Conservation (phyloP, 2,113 vertebrate species). For the Guaruba guarouba region DNA sequence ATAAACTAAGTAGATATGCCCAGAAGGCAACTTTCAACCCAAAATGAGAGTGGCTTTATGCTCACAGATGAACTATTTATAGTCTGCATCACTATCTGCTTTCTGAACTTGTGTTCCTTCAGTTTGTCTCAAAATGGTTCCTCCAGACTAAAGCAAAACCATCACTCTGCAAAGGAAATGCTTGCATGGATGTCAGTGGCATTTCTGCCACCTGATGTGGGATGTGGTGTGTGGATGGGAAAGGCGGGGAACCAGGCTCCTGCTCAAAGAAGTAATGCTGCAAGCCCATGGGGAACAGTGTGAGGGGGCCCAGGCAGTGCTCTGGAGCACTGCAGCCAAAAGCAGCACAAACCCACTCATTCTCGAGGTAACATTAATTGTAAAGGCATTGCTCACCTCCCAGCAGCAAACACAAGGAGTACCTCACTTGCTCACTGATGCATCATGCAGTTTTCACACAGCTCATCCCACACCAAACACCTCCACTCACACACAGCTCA, state of each 20-base stretch:
- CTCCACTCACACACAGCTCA: background rate
- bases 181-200: background rate
- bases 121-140: background rate
- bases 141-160: background rate
- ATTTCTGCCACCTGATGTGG: background rate
- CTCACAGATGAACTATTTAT: background rate
- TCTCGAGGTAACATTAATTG: background rate
- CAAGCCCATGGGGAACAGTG: background rate
- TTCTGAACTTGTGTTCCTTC: conserved; percentile 1
- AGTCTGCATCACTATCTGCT: background rate
- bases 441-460: background rate
- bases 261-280: background rate
- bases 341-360: background rate
- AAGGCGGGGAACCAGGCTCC: background rate
- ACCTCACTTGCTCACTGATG: too few relatives aligned
- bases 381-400: background rate
- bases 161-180: background rate
- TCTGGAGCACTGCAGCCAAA: background rate
- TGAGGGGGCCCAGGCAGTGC: background rate
- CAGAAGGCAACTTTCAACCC: background rate
- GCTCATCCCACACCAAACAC: background rate
- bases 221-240: background rate
- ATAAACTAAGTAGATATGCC: background rate
- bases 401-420: background rate
- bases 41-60: background rate